Evolutionary conservation across 2,113 vertebrate species (phyloP).

Genomic region (Columba janthina): DNA sequence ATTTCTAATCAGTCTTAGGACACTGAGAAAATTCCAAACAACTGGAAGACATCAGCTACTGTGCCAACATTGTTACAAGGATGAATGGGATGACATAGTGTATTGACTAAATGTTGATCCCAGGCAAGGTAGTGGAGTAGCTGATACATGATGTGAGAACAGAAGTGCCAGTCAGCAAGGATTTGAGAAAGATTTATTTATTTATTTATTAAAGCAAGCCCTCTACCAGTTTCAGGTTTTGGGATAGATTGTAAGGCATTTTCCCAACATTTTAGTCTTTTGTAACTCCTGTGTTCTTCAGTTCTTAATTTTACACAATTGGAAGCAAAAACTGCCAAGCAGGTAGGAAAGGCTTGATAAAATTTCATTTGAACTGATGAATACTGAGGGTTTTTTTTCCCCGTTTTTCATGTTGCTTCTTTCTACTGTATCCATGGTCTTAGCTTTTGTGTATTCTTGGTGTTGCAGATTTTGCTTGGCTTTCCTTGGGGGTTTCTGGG

Average conservation of each 20-base stretch:
- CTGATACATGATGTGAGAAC: not conserved
- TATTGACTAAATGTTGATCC: not conserved
- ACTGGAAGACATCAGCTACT: not conserved
- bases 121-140: not conserved
- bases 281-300: not conserved
- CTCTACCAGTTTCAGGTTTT: not conserved
- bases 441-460: not conserved
- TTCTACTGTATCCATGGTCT: not conserved
- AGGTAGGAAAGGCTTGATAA: not conserved
- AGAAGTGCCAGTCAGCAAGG: not conserved
- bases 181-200: not conserved
- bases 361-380: not conserved
- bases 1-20: not conserved
- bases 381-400: not conserved
- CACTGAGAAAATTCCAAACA: not conserved
- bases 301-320: not conserved
- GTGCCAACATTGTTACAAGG: not conserved
- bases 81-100: not conserved
- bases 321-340: not conserved
- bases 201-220: fast-evolving
- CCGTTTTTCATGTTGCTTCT: not conserved
- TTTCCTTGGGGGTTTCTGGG: not conserved
- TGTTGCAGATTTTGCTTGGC: not conserved
- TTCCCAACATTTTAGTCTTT: not conserved
- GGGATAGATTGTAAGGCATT: not conserved